These are phyloP conservation scores for Ceyx melanurus DNA, from an alignment of 2,113 vertebrate species.

Conservation along the genomic window DNA sequence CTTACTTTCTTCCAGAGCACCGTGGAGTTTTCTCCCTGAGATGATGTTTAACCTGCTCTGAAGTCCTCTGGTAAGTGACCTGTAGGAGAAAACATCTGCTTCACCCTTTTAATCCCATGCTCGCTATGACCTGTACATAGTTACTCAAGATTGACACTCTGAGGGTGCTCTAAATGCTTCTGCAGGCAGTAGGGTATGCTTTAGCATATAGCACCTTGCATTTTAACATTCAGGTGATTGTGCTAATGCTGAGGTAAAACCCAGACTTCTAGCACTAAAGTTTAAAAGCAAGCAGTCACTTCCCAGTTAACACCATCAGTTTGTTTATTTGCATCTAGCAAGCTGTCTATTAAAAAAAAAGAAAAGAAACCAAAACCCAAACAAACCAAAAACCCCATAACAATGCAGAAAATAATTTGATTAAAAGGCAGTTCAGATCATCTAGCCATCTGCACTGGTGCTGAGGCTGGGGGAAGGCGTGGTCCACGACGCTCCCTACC, in stretches of 20 bases:
- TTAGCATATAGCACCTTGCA: background rate
- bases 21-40: background rate
- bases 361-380: background rate
- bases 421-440: background rate
- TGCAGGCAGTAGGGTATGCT: background rate
- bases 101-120: background rate
- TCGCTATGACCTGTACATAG: background rate
- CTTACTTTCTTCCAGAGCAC: background rate
- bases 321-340: background rate
- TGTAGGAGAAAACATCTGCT: background rate
- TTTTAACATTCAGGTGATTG: background rate
- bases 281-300: background rate
- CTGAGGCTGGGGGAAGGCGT: background rate
- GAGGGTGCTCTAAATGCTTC: background rate
- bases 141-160: background rate
- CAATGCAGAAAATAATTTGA: background rate
- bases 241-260: background rate
- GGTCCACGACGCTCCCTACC: rapidly evolving
- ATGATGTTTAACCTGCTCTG: background rate
- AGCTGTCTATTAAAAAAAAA: background rate
- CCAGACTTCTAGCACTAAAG: background rate
- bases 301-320: background rate
- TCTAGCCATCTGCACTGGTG: background rate
- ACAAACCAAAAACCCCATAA: background rate
- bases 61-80: background rate